Base-by-base conservation (phyloP, 2,113 vertebrate genomes). In the Brienomyrus longianalis region DNA sequence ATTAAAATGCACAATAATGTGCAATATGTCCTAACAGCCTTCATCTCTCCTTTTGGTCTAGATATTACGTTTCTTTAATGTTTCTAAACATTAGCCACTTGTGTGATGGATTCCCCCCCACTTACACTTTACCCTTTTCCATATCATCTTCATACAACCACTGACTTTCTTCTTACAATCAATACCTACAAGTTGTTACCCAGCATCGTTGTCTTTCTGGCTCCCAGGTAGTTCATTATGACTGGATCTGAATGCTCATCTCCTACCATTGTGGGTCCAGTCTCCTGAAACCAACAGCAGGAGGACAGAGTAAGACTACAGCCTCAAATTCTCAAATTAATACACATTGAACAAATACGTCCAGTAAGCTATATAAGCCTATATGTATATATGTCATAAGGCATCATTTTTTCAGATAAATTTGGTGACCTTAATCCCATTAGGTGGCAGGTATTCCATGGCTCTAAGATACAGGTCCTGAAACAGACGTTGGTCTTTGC, bases 121-220 rank as follows among this genome's bases (percentile, higher is more conserved):
- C 13, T 17, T 50, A 52, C n/a, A 35, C n/a, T 54, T 31, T 19
- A 21, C 13, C 51, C 39, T 83, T 56, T 35, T 27, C 51, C 15
- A 35, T 15, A 3, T 48, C 15, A n/a, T 27, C 23, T 23, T 19
- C 47, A 50, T 48, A 85, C 31, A 48, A 2, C 27, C n/a, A 54
- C 50, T 15, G 50, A 19, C 39, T 74, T 27, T 21, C 54, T 45
- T 83, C 54, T 39, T 27, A 6, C n/a, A 51, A 10, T 84, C 13
- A 90, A 47, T 93, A 96, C 98, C 98, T 94, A 99, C 98, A 99
- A 99, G 92, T 99, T 97, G 95, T 99, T 99, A 11, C 98, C 98
- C 93, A 97, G 94, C 91, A 96, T 91, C 15, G 91, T 97, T 91
- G 96, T 98, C 95, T 98, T 98, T 0, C 89, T 95, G 90, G 98